Percentiles rank a stretch among this genome's conserved stretches.
Conservation (phyloP, 2,888 invertebrate species). For the Leptopterna dolabrata region DNA sequence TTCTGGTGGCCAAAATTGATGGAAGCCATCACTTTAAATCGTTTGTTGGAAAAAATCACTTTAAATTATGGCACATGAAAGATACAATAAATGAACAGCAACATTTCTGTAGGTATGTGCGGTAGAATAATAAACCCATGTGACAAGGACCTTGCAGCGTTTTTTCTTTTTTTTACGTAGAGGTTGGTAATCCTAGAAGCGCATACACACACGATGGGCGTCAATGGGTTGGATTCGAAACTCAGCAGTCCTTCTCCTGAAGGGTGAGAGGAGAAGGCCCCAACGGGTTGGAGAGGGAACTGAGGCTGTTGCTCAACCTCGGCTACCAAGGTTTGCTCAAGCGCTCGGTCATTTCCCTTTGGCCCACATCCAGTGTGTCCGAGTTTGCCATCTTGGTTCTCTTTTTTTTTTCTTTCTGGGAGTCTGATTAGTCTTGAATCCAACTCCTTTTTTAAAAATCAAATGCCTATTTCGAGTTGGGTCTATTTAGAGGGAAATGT, state of each 20-base stretch:
- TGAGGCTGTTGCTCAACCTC: conserved; percentile 35
- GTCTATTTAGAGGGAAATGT: not conserved
- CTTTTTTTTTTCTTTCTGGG: not conserved
- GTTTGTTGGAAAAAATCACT: no score
- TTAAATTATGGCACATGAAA: no score
- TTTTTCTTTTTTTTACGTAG: no score
- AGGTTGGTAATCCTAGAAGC: not conserved
- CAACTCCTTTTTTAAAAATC: not conserved
- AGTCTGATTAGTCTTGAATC: not conserved
- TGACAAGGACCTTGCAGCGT: no score
- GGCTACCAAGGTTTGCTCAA: conserved; percentile 53
- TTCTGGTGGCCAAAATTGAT: no score
- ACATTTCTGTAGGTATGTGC: no score
- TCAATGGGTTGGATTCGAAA: not conserved
- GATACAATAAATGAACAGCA: no score
- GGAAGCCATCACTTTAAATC: no score
- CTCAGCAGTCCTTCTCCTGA: not conserved
- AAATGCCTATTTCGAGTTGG: not conserved
- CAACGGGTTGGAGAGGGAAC: not conserved
- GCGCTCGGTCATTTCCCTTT: conserved; percentile 52
- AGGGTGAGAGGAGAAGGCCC: not conserved
- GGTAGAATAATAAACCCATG: no score
- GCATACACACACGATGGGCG: not conserved
- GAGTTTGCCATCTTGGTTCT: conserved; percentile 16
- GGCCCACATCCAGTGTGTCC: conserved; percentile 48